A percentile compares a stretch with the other conserved stretches of the same genome.
phyloP scores from a whole-genome alignment of 2,888 invertebrate species.

The Pteria penguin region DNA sequence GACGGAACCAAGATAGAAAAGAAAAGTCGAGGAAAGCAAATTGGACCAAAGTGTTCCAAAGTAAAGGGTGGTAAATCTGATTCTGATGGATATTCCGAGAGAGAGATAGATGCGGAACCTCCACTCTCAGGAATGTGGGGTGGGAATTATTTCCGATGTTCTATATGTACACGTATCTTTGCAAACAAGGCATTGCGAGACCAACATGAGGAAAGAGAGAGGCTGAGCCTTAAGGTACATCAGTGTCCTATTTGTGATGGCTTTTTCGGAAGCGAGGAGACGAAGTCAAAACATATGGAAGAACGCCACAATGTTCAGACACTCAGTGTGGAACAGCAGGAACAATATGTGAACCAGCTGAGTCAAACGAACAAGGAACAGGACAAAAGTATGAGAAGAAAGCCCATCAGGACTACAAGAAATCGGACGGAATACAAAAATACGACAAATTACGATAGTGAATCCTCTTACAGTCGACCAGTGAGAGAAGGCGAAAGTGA shows the following conservation, averaged over 20 bases:
- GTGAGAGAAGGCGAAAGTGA: background rate
- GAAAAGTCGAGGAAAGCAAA: background rate
- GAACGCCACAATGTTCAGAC: conserved; percentile 34
- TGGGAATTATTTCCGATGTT: conserved; percentile 14
- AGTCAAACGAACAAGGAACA: background rate
- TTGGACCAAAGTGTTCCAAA: conserved; percentile 21
- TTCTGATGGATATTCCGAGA: background rate
- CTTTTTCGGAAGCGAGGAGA: conserved; percentile 34
- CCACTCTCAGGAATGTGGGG: background rate
- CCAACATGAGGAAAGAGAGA: conserved; percentile 36
- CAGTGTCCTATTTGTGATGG: conserved; percentile 40
- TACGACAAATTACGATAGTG: background rate
- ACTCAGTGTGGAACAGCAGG: background rate
- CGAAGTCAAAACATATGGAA: conserved; percentile 33
- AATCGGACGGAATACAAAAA: background rate
- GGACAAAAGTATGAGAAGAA: no score
- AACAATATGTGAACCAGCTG: background rate
- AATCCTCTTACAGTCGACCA: background rate
- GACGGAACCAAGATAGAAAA: background rate
- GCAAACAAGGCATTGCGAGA: conserved; percentile 18
- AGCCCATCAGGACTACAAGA: background rate
- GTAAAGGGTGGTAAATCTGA: background rate
- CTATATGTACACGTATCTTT: conserved; percentile 32
- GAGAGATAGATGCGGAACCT: background rate
- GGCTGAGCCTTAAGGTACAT: conserved; percentile 11